Evolutionary conservation across 2,113 vertebrate species (phyloP).

Genomic region (Bombycilla garrulus): DNA sequence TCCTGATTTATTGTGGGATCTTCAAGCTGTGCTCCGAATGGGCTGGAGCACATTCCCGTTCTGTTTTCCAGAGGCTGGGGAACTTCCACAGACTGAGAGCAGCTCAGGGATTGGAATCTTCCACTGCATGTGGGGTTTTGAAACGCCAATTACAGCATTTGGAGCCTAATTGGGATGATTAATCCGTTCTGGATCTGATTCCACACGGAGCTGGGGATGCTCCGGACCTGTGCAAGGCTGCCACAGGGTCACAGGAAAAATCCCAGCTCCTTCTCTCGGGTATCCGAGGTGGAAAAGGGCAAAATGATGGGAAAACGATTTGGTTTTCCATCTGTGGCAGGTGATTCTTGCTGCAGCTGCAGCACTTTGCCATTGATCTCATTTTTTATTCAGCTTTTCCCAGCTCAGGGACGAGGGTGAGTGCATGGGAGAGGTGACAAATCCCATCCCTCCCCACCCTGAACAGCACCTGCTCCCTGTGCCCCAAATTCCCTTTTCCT

Average conservation of each 20-base stretch:
- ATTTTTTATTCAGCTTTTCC: background rate
- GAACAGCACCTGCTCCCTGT: background rate
- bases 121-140: background rate
- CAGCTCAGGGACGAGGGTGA: background rate
- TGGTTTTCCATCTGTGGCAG: background rate
- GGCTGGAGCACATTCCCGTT: background rate
- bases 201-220: accelerated
- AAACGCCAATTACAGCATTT: background rate
- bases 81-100: background rate
- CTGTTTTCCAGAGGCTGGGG: background rate
- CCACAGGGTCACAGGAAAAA: background rate
- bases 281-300: background rate
- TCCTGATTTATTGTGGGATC: background rate
- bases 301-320: background rate
- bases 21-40: background rate
- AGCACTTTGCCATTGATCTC: background rate
- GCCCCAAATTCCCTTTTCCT: background rate
- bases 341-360: background rate
- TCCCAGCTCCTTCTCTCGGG: background rate
- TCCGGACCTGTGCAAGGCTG: background rate
- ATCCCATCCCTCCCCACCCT: background rate
- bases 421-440: too few relatives aligned
- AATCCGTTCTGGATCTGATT: background rate
- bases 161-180: background rate
- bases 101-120: background rate